A percentile compares a stretch with the other conserved stretches of the same genome.
These are phyloP conservation scores for Clarias batrachus DNA, from an alignment of 2,113 vertebrate genomes.

Conservation along the genomic window DNA sequence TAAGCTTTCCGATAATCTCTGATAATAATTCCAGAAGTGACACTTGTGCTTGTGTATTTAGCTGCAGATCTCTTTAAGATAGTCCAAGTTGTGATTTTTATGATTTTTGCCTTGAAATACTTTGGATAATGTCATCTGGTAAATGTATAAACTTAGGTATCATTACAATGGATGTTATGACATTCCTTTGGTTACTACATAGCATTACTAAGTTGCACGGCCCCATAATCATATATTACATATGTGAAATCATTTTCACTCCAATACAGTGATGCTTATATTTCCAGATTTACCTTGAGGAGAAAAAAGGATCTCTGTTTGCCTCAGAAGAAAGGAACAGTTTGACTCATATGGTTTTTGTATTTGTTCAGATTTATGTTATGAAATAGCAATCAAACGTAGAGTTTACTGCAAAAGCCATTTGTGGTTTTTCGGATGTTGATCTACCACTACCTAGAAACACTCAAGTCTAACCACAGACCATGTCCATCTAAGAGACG, in stretches of 20 bases:
- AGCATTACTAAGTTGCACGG: not conserved
- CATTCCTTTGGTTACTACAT: conserved; percentile 12
- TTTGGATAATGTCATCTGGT: not conserved
- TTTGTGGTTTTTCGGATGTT: conserved; percentile 50
- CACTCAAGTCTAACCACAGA: conserved; percentile 48
- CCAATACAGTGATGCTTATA: not conserved
- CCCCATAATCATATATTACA: not conserved
- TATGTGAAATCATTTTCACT: conserved; percentile 9
- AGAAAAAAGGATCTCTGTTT: not conserved
- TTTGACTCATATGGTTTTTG: conserved; percentile 21
- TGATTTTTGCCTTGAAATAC: not conserved
- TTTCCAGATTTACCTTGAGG: conserved; percentile 31
- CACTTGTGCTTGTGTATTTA: not conserved
- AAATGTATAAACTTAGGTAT: not conserved
- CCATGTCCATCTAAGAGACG: conserved; percentile 39
- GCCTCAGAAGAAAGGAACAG: conserved; percentile 9
- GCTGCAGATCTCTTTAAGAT: not conserved
- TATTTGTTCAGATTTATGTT: conserved; percentile 32
- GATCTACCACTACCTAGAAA: conserved; percentile 35
- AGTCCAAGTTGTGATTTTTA: not conserved
- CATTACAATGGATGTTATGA: not conserved
- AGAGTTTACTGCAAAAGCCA: conserved; percentile 38
- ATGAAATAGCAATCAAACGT: conserved; percentile 43
- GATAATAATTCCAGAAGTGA: not conserved
- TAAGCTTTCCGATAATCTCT: too few relatives aligned